Evolutionary conservation across 2,888 invertebrate species (phyloP).

Genomic region (Troides oblongomaculatus): DNA sequence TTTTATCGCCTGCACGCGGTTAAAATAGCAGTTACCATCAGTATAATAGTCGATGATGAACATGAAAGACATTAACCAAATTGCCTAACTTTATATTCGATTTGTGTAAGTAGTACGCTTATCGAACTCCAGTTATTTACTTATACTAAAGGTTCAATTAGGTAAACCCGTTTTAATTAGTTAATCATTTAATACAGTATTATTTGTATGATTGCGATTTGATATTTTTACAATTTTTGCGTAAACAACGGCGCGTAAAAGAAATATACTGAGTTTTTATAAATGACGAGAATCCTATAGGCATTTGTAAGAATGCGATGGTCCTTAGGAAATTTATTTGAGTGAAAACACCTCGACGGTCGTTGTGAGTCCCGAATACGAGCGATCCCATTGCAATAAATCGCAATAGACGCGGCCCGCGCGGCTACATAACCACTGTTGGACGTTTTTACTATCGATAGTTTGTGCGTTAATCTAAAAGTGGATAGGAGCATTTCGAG

Average conservation of each 20-base stretch:
- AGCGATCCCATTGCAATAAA: constrained; percentile 64
- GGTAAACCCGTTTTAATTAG: too few relatives aligned
- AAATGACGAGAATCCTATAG: constrained; percentile 52
- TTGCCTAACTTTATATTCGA: neutral
- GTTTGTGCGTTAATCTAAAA: constrained; percentile 50
- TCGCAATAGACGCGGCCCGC: constrained; percentile 53
- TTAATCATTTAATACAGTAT: too few relatives aligned
- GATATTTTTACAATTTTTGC: neutral
- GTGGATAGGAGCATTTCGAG: constrained; percentile 32
- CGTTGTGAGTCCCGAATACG: constrained; percentile 56
- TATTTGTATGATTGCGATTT: too few relatives aligned
- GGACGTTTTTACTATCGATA: constrained; percentile 59
- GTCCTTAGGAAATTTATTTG: constrained; percentile 67
- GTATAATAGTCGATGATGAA: neutral
- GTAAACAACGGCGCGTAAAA: neutral
- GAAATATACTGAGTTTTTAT: constrained; percentile 3
- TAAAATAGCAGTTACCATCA: constrained; percentile 7
- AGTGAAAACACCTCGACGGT: constrained; percentile 59
- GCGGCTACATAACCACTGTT: constrained; percentile 50
- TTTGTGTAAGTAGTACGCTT: neutral
- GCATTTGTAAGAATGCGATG: constrained; percentile 50
- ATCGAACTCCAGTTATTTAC: neutral
- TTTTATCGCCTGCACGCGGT: constrained; percentile 9
- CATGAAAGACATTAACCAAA: neutral
- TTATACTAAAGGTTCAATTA: neutral